These are phyloP conservation scores for Scleropages formosus DNA, from an alignment of 2,797 vertebrate species.

Conservation along the genomic window DNA sequence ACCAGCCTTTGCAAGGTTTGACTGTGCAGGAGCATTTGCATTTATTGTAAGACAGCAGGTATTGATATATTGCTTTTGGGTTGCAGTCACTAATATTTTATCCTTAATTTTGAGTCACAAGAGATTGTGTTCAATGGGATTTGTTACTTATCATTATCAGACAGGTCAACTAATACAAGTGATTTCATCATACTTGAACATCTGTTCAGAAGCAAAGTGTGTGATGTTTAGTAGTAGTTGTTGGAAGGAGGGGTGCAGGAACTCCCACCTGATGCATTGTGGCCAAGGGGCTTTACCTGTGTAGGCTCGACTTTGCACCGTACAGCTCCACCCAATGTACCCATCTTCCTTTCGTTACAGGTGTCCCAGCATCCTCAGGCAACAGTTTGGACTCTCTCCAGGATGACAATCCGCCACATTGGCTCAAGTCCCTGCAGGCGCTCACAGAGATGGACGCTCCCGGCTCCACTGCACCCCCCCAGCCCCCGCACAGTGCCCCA, in stretches of 20 bases:
- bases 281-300: neutral
- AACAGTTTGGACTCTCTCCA: constrained; percentile 88
- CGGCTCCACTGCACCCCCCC: constrained; percentile 67
- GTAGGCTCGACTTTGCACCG: too few species aligned
- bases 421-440: constrained; percentile 89
- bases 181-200: too few species aligned
- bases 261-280: neutral
- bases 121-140: too few species aligned
- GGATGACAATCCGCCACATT: constrained; percentile 93
- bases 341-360: constrained; percentile 50
- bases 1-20: neutral
- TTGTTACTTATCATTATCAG: too few species aligned
- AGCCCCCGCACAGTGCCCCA: constrained; percentile 71
- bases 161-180: too few species aligned
- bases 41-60: neutral
- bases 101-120: too few species aligned
- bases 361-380: constrained; percentile 81
- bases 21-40: neutral
- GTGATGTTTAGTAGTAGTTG: too few species aligned
- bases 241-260: too few species aligned
- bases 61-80: too few species aligned
- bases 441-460: constrained; percentile 91
- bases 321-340: neutral
- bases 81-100: too few species aligned
- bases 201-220: too few species aligned